A percentile compares a stretch with the other conserved stretches of the same genome.
phyloP scores from a whole-genome alignment of 2,797 vertebrate species.

The Crenichthys baileyi region DNA sequence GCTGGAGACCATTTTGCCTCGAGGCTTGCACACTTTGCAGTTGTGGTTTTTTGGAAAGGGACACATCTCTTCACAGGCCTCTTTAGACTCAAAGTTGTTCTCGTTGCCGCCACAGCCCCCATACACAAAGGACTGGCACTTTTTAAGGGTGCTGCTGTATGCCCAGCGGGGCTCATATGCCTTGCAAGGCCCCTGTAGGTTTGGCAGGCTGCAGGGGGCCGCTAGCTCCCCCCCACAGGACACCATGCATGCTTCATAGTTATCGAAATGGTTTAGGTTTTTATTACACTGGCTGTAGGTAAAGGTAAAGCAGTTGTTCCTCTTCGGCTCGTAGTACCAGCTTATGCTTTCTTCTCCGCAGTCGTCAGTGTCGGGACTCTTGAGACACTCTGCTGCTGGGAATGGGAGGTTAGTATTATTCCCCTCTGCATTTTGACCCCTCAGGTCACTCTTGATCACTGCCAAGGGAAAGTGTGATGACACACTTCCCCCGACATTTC shows the following conservation, averaged over 20 bases:
- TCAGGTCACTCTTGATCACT: slow-evolving; percentile 83
- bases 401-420: slow-evolving; percentile 84
- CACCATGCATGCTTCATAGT: slow-evolving; percentile 89
- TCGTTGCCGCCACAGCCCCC: slow-evolving; percentile 94
- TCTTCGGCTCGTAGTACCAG: slow-evolving; percentile 95
- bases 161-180: slow-evolving; percentile 94
- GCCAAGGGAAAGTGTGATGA: slow-evolving; percentile 89
- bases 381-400: slow-evolving; percentile 88
- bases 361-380: slow-evolving; percentile 88
- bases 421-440: slow-evolving; percentile 69
- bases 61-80: slow-evolving; percentile 94
- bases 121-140: slow-evolving; percentile 95
- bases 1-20: slow-evolving; percentile 94
- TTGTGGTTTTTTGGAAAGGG: slow-evolving; percentile 90
- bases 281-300: slow-evolving; percentile 93
- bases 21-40: slow-evolving; percentile 91
- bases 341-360: slow-evolving; percentile 93
- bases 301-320: slow-evolving; percentile 96
- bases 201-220: slow-evolving; percentile 89
- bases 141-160: slow-evolving; percentile 87
- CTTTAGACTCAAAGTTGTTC: slow-evolving; percentile 96
- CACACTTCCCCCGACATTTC: slow-evolving; percentile 86
- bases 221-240: slow-evolving; percentile 90
- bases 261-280: slow-evolving; percentile 93
- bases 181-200: slow-evolving; percentile 94